Conservation (phyloP, 2,797 vertebrate genomes). For the Bucorvus abyssinicus region DNA sequence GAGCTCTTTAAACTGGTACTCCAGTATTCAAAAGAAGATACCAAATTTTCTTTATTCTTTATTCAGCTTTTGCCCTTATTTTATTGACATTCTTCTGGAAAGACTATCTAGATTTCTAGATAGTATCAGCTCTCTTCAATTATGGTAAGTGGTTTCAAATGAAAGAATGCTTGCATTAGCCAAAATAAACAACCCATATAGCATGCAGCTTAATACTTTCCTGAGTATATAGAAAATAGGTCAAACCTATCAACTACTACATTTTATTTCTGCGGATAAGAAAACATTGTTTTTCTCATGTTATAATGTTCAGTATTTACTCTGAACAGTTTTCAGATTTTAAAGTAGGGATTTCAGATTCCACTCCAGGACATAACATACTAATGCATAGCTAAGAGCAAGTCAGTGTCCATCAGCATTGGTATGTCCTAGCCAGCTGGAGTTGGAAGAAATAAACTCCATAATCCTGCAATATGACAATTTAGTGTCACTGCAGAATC, state of each 20-base stretch:
- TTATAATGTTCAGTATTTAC: background rate
- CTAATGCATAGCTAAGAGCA: background rate
- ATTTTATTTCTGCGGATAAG: background rate
- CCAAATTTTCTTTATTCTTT: background rate
- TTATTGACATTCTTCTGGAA: background rate
- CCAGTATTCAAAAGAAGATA: background rate
- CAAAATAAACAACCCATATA: background rate
- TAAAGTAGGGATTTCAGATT: background rate
- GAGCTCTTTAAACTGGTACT: background rate
- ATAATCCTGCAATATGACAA: background rate
- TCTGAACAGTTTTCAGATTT: background rate
- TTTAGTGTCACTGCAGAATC: background rate
- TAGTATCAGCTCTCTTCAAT: background rate
- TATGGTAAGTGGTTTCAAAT: background rate
- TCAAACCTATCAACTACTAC: background rate
- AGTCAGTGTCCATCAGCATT: background rate
- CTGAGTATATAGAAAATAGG: background rate
- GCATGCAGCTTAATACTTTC: constrained; percentile 21
- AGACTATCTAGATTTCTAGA: background rate
- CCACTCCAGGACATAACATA: background rate
- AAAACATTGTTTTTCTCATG: background rate
- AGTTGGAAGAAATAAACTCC: background rate
- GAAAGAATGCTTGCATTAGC: constrained; percentile 45
- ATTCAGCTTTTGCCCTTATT: constrained; percentile 2
- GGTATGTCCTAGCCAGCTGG: background rate